Conservation (phyloP, 2,888 invertebrate genomes). For the Drepana falcataria region DNA sequence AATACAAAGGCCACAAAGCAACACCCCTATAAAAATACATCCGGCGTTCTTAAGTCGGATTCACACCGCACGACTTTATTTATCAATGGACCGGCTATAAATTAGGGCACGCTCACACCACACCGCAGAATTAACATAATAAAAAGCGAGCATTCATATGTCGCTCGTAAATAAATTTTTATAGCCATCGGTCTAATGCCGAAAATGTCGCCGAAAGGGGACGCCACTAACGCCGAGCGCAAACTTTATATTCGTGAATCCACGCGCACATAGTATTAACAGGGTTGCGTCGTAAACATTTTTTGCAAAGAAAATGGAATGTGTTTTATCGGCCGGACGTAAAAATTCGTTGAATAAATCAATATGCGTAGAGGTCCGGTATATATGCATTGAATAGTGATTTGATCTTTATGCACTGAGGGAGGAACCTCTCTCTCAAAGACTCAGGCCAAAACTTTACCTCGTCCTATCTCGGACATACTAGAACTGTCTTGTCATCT, state of each 20-base stretch:
- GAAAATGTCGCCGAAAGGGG: constrained; percentile 54
- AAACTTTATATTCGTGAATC: constrained; percentile 34
- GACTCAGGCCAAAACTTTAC: no score
- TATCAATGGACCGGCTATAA: constrained; percentile 35
- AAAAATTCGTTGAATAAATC: constrained; percentile 35
- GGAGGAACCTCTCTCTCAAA: background rate
- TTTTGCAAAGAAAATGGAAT: constrained; percentile 29
- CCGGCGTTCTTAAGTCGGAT: background rate
- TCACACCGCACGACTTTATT: background rate
- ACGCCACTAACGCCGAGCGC: constrained; percentile 17
- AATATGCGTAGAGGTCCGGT: constrained; percentile 21
- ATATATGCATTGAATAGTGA: background rate
- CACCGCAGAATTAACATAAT: constrained; percentile 69
- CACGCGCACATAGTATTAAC: constrained; percentile 18
- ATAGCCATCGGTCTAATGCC: constrained; percentile 69
- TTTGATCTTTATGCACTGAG: background rate
- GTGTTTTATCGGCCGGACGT: constrained; percentile 34
- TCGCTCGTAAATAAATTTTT: constrained; percentile 69
- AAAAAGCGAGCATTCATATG: constrained; percentile 69
- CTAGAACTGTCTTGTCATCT: no score
- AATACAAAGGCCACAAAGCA: background rate
- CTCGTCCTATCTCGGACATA: no score
- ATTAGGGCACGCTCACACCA: constrained; percentile 45
- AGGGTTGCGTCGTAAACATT: constrained; percentile 38
- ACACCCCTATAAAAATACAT: background rate